Percentiles rank a stretch among this genome's conserved stretches.
Conservation (phyloP, 2,888 invertebrate species). For the Cetonia aurata region DNA sequence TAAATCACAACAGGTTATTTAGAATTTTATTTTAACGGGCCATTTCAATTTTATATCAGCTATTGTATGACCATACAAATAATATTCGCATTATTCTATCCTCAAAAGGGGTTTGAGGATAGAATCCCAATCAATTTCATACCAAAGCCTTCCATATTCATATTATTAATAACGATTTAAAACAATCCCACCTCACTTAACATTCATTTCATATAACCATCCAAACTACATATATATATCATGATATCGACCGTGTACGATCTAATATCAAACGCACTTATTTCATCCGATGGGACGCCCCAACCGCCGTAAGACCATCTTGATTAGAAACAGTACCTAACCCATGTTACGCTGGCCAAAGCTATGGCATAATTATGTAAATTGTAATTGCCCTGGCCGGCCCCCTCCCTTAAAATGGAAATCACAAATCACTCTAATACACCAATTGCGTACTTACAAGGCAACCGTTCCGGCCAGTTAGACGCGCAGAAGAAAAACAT, state of each 20-base stretch:
- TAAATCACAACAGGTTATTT: no score
- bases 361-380: conserved; percentile 28
- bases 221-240: neutral
- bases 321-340: conserved; percentile 8
- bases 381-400: conserved; percentile 20
- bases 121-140: no score
- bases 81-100: no score
- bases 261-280: no score
- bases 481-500: conserved; percentile 2
- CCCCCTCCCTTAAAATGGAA: conserved; percentile 19
- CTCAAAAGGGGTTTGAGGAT: no score
- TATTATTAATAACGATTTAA: neutral
- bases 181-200: neutral
- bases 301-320: conserved; percentile 8
- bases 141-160: no score
- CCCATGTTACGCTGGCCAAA: neutral
- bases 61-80: no score
- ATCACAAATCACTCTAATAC: conserved; percentile 26
- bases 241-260: neutral
- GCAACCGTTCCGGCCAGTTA: neutral
- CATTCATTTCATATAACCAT: neutral
- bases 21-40: no score
- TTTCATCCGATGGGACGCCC: neutral
- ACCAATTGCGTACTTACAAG: no score
- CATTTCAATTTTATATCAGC: no score